Percentiles rank a stretch among this genome's conserved stretches.
Conservation (phyloP, 2,797 vertebrate genomes). For the Alectoris magna region DNA sequence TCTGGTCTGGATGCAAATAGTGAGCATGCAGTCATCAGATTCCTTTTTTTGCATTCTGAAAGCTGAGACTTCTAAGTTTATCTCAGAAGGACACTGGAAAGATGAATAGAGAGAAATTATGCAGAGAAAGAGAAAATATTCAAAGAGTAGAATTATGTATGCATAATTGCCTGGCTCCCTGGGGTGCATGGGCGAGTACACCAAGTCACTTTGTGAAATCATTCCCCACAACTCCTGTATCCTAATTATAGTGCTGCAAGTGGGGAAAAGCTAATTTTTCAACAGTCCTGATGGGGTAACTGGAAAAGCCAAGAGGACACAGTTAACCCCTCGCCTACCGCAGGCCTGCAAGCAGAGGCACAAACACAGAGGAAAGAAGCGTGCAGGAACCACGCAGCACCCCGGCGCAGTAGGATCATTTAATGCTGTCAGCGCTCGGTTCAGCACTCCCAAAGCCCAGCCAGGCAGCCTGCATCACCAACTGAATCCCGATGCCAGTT, state of each 20-base stretch:
- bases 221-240: slow-evolving; percentile 71
- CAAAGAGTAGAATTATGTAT: slow-evolving; percentile 76
- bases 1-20: slow-evolving; percentile 49
- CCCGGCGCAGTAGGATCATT: fast-evolving
- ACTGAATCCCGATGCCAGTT: fast-evolving
- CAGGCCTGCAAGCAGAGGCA: neutral
- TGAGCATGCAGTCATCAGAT: slow-evolving; percentile 50
- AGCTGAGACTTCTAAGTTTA: slow-evolving; percentile 73
- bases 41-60: slow-evolving; percentile 69
- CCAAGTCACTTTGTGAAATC: slow-evolving; percentile 75
- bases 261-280: slow-evolving; percentile 69
- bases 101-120: slow-evolving; percentile 75
- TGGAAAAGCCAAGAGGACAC: neutral
- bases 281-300: slow-evolving; percentile 67
- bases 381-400: neutral
- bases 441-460: neutral
- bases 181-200: slow-evolving; percentile 72
- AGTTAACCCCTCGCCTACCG: slow-evolving; percentile 33
- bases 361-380: neutral
- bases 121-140: slow-evolving; percentile 75
- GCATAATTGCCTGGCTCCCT: slow-evolving; percentile 75
- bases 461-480: neutral
- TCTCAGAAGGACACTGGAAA: slow-evolving; percentile 74
- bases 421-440: neutral
- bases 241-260: slow-evolving; percentile 72